Evolutionary conservation across 2,113 vertebrate genomes (phyloP), one percentile per base, ranked within the genome.

Genomic region (Catagonus wagneri): DNA sequence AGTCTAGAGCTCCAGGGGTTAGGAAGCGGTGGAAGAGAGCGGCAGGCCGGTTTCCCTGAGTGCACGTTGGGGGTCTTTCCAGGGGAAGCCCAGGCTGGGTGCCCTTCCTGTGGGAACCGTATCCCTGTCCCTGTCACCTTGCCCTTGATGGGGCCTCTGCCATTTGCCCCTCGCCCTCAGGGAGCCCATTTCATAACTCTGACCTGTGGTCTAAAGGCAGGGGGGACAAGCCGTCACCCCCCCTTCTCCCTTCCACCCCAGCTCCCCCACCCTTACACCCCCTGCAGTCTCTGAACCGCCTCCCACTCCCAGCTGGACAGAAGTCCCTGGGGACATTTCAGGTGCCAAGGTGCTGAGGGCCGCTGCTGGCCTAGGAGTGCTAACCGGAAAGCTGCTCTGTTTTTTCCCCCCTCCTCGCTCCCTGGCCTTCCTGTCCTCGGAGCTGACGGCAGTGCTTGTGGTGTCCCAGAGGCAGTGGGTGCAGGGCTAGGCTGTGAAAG

Each of bases 261-360:
- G 44, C 25, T 72, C 63, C 34, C 58, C 63, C 20, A 29, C 39
- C 63, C 25, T 68, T 66, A 11, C 15, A 52, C 56, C 81, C 89
- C 72, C 66, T 85, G 7, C 34, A 89, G 74, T 60, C 34, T 93
- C 44, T 61, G 71, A 29, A 19, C 68, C 52, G 25, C 68, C 56
- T 66, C 78, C 27, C 22, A 63, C 56, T 83, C 19, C 58, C n/a
- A 81, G 79, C 76, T 50, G 69, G 25, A 34, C 68, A 32, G 74
- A 69, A 60, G 75, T 56, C 74, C 52, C 8, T 44, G 58, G 83
- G 65, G 36, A 25, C 66, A 22, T 52, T 85, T 76, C 36, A 61
- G 90, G 88, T 71, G 88, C 89, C 65, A 76, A 89, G 92, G 91
- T 95, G 90, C 80, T 4, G 68, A 88, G 68, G 84, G 85, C 76